Base-by-base conservation (phyloP, 2,888 invertebrate species). In the Torymus texanus region DNA sequence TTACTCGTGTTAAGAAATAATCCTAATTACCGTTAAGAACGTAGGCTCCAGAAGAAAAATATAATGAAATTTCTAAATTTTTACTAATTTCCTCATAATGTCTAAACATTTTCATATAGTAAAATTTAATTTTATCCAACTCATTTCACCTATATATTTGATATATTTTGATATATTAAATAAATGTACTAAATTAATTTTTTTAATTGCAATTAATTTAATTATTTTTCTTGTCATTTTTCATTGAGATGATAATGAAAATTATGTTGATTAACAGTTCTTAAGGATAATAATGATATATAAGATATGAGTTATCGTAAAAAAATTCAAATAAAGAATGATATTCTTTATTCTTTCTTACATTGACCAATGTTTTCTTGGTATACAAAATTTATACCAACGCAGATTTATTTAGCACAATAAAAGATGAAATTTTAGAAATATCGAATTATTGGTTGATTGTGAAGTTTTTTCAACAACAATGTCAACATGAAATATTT, bases 341-440 rank as follows among this genome's bases (percentile, higher is more conserved):
- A 41, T 63, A 63, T n/a, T 63, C 29, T 62, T 62, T 29, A 59
- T 18, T 59, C 12, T 58, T 58, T 58, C 58, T n/a, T 8, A n/a
- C n/a, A 58, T 58, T 29, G 16, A 1, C 16, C 0, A 16, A 58
- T 18, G n/a, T 58, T 18, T 58, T 58, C 10, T 29, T 58, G 58
- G 58, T 2, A 58, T 58, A 0, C n/a, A 58, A 58, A 58, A 10
- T 58, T 58, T 58, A 29, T 29, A 5, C 4, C 1, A 58, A 58
- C 18, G 58, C n/a, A 21, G 2, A 21, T 21, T 2, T 16, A n/a
- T 58, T 58, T 3, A n/a, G 16, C 18, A 13, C 16, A 58, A 29
- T 29, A 29, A 29, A 29, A 29, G 5, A 29, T 29, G 29, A 29
- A 29, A 29, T 29, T 29, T 4, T 29, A 29, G 3, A 29, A 29